Percentiles rank a stretch among this genome's conserved stretches.
These are phyloP conservation scores for Tetragonula clypearis DNA, from an alignment of 1,140 invertebrate species.

Conservation along the genomic window DNA sequence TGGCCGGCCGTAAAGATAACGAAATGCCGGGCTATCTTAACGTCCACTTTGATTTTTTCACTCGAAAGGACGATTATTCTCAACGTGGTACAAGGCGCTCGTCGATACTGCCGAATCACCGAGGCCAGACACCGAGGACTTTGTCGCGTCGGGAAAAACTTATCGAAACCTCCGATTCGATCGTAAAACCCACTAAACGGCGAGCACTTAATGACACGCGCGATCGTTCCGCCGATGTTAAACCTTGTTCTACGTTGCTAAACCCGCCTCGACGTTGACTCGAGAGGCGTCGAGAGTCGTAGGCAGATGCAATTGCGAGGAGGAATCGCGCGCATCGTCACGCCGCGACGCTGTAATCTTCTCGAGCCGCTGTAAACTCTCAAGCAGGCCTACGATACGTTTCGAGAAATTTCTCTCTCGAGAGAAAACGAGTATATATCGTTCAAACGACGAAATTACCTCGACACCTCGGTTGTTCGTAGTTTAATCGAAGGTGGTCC, in stretches of 20 bases:
- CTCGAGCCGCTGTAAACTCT: too few species aligned
- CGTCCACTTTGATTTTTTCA: constrained; percentile 59
- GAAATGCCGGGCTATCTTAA: constrained; percentile 72
- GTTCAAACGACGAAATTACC: too few species aligned
- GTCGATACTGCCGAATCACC: constrained; percentile 37
- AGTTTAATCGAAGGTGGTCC: too few species aligned
- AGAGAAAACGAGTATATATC: too few species aligned
- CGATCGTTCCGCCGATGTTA: neutral
- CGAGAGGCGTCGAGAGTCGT: neutral
- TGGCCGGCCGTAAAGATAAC: constrained; percentile 74
- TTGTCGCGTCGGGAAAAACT: constrained; percentile 6
- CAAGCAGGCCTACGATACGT: too few species aligned
- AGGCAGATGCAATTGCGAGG: neutral
- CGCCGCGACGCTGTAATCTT: too few species aligned
- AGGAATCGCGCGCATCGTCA: neutral
- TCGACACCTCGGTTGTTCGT: too few species aligned
- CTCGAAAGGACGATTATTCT: constrained; percentile 47
- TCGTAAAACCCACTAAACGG: neutral
- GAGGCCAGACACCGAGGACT: neutral
- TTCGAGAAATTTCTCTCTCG: too few species aligned
- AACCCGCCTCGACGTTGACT: neutral
- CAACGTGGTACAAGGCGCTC: constrained; percentile 21
- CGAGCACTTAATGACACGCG: neutral
- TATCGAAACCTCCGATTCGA: constrained; percentile 10
- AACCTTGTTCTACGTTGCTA: constrained; percentile 4